Evolutionary conservation across 2,113 vertebrate genomes (phyloP), one percentile per base, ranked within the genome.

Genomic region (Dipodomys merriami): DNA sequence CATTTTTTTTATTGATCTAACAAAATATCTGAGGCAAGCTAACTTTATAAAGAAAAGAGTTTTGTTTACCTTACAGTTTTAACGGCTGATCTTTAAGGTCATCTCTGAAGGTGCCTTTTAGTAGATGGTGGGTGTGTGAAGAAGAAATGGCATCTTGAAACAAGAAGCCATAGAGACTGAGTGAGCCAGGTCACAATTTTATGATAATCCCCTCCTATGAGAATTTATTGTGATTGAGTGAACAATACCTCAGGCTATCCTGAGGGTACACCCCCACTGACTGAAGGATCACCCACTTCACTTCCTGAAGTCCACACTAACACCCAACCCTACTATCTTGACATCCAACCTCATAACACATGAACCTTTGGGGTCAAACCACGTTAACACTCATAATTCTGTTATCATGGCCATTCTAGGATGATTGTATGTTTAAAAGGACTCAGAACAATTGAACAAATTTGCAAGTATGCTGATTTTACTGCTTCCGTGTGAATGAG

Each of bases 61-160:
- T 62, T 60, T 44, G 6, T 44, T 60, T 25, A 20, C 4, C 27
- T 33, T 9, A 25, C 7, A 6, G 4, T 62, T 74, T 74, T n/a
- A 68, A 15, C 30, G 7, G 49, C 49, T 49, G 49, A 39, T 49
- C 49, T 49, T 49, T 13, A 30, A 30, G 11, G 27, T 7, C 2
- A 23, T 7, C 15, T 77, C 13, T 35, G 25, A 13, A 4, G 74
- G 35, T 7, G 15, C 7, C 18, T 29, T 35, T 18, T 1, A 8
- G 4, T 7, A 25, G 7, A 65, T 73, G 7, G 6, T 25, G 5
- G 25, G 15, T 3, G 0, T 8, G 1, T 16, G 44, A 27, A 22
- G 44, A 35, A 76, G 16, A 64, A 13, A 57, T 30, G 12, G 18
- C 5, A 68, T 18, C 19, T 68, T 35, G 27, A 53, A 69, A n/a